Percentiles rank a stretch among this genome's conserved stretches.
phyloP scores from a whole-genome alignment of 2,797 vertebrate species.

The Chrysocyon brachyurus region DNA sequence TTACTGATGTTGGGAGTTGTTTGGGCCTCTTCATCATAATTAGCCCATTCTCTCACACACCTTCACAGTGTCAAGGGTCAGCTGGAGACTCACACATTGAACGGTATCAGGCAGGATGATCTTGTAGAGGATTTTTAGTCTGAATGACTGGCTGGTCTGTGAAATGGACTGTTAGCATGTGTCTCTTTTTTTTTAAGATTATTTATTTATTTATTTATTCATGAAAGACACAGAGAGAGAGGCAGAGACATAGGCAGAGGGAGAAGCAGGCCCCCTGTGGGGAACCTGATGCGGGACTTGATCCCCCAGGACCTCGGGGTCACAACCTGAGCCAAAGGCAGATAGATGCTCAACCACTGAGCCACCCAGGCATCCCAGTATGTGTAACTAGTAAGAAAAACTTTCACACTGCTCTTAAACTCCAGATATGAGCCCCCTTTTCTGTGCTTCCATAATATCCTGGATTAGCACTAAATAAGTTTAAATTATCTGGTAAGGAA shows the following conservation, averaged over 20 bases:
- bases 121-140: background rate
- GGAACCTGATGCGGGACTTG: no score
- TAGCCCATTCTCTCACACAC: background rate
- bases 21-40: background rate
- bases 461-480: background rate
- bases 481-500: slow-evolving; percentile 35
- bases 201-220: background rate
- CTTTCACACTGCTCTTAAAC: background rate
- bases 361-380: no score
- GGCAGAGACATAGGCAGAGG: no score
- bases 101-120: background rate
- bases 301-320: no score
- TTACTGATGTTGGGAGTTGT: background rate
- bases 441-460: background rate
- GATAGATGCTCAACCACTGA: no score
- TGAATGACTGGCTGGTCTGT: background rate
- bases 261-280: no score
- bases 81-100: background rate
- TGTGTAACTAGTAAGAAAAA: background rate
- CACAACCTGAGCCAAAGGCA: no score
- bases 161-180: background rate
- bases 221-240: no score
- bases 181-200: background rate
- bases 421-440: background rate
- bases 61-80: background rate